A percentile compares a stretch with the other conserved stretches of the same genome.
Conservation (phyloP, 30 jellyfish, hydroid and myxozoan genomes). For the Calvadosia cruxmelitensis region DNA sequence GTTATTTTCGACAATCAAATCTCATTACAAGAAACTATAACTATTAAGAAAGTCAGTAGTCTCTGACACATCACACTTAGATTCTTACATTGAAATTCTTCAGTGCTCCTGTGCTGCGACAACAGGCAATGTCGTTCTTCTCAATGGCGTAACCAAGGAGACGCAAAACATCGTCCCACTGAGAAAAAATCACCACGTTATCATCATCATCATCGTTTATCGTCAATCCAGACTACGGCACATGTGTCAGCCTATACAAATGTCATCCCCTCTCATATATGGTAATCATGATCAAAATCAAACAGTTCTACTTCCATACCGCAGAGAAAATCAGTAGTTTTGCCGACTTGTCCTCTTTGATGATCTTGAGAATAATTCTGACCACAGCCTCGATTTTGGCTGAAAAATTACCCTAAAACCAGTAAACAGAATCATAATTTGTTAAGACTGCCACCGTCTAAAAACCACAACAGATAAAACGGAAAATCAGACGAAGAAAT, state of each 20-base stretch:
- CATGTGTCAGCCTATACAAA: no score
- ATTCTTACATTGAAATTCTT: neutral
- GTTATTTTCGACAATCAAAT: no score
- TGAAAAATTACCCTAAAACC: slow-evolving; percentile 57
- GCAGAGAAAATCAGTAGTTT: slow-evolving; percentile 68
- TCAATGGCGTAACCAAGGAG: neutral
- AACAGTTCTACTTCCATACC: no score
- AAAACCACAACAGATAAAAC: neutral
- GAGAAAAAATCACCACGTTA: no score
- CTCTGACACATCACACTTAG: no score
- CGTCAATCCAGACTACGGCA: no score
- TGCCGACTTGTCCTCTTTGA: slow-evolving; percentile 31
- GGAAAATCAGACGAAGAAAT: neutral
- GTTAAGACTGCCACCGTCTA: no score
- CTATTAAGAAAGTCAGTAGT: no score
- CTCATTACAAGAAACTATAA: no score
- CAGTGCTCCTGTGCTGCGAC: neutral
- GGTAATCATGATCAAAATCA: no score
- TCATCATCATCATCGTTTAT: no score
- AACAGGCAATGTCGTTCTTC: neutral
- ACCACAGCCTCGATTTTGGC: slow-evolving; percentile 76
- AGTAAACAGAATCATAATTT: neutral
- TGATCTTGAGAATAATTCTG: slow-evolving; percentile 42
- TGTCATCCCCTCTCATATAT: no score
- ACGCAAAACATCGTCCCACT: neutral